Evolutionary conservation across 2,797 vertebrate species (phyloP).

Genomic region (Chelmon rostratus): DNA sequence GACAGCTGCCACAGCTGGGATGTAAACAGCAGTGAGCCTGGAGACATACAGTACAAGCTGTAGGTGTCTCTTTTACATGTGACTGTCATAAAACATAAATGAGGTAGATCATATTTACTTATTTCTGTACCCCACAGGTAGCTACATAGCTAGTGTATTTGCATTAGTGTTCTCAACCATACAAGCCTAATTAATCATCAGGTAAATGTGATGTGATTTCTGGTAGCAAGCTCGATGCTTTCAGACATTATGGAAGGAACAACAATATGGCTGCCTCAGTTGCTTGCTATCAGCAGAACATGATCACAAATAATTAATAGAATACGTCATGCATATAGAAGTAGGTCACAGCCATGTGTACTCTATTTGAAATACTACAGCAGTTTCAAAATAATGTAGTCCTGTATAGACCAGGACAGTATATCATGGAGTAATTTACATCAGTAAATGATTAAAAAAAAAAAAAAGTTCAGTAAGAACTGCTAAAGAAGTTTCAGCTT

Average conservation of each 20-base stretch:
- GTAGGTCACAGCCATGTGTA: constrained; percentile 47
- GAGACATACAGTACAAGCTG: constrained; percentile 25
- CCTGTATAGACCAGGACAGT: not conserved
- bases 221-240: constrained; percentile 35
- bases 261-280: constrained; percentile 41
- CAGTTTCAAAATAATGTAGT: not conserved
- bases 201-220: constrained; percentile 31
- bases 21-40: constrained; percentile 42
- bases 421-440: not conserved
- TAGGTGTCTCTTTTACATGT: constrained; percentile 18
- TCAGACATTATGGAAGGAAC: constrained; percentile 35
- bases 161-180: constrained; percentile 6
- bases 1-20: constrained; percentile 76
- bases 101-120: constrained; percentile 19
- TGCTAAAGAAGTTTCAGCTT: not conserved
- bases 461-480: not conserved
- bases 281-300: constrained; percentile 35
- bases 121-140: constrained; percentile 17
- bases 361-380: constrained; percentile 9
- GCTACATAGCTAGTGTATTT: not conserved
- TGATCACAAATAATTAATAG: constrained; percentile 52
- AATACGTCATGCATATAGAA: constrained; percentile 47
- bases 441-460: not conserved
- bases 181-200: constrained; percentile 28
- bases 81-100: constrained; percentile 48